Evolutionary conservation across 2,888 invertebrate genomes (phyloP).

Genomic region (Parapristionchus giblindavisi): DNA sequence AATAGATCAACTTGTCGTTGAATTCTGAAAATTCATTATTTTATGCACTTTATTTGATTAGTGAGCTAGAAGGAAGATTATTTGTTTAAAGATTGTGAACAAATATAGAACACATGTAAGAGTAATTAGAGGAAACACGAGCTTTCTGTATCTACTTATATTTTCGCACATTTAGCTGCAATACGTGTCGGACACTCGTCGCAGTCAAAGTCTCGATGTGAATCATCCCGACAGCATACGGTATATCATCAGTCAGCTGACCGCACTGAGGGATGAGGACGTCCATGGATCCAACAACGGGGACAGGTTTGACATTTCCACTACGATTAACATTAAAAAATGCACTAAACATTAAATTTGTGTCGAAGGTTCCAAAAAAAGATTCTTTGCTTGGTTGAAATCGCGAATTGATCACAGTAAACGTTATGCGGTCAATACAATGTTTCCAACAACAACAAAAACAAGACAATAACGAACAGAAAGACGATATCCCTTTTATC

Average conservation of each 20-base stretch:
- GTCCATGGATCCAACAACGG: slow-evolving; percentile 11
- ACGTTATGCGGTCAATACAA: too few relatives aligned
- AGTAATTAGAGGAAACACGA: too few relatives aligned
- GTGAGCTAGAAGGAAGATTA: neutral
- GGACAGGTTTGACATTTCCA: neutral
- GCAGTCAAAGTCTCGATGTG: slow-evolving; percentile 44
- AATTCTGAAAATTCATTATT: too few relatives aligned
- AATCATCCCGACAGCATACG: slow-evolving; percentile 55
- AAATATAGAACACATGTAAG: too few relatives aligned
- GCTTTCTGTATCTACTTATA: too few relatives aligned
- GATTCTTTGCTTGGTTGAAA: too few relatives aligned
- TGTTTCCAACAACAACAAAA: too few relatives aligned
- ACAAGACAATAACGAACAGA: too few relatives aligned
- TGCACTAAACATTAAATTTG: too few relatives aligned
- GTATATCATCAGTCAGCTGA: slow-evolving; percentile 59
- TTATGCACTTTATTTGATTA: neutral
- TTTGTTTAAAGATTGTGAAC: neutral
- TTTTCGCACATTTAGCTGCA: slow-evolving; percentile 48
- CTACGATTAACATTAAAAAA: too few relatives aligned
- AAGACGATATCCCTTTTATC: too few relatives aligned
- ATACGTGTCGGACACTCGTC: slow-evolving; percentile 54
- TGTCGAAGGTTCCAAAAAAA: neutral
- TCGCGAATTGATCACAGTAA: too few relatives aligned
- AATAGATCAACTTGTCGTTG: neutral
- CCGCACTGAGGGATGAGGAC: slow-evolving; percentile 63